phyloP scores from a whole-genome alignment of 2,113 vertebrate genomes.

The Philantomba maxwellii region DNA sequence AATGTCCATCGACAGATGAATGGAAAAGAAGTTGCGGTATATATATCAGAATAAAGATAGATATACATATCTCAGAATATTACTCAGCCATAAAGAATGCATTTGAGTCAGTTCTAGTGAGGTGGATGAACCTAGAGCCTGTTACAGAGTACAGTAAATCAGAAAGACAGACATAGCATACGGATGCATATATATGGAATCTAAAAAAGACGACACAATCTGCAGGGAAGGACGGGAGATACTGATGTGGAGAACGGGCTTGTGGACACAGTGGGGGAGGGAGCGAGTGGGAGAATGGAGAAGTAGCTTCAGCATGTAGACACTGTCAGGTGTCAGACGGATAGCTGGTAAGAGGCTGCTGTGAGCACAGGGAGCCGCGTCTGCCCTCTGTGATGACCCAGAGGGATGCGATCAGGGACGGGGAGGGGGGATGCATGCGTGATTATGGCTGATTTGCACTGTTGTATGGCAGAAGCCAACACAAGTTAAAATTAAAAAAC shows the following conservation, averaged over 20 bases:
- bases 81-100: not conserved
- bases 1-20: not conserved
- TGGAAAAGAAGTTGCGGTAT: not conserved
- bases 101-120: not conserved
- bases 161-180: not conserved
- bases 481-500: not conserved
- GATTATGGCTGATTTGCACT: not conserved
- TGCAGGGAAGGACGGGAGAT: not conserved
- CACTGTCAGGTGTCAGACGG: not conserved
- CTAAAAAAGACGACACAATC: not conserved
- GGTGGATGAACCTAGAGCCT: not conserved
- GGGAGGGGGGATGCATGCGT: not conserved
- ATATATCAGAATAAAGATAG: not conserved
- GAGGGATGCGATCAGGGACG: not conserved
- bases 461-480: not conserved
- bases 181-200: not conserved
- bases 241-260: not conserved
- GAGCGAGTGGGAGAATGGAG: not conserved
- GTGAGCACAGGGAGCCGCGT: not conserved
- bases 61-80: not conserved
- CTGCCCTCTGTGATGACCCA: not conserved
- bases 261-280: not conserved
- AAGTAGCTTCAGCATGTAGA: not conserved
- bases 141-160: not conserved
- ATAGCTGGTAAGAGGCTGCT: not conserved